Percentiles rank a stretch among this genome's conserved stretches.
Conservation (phyloP, 2,797 vertebrate species). For the Macropodus opercularis region DNA sequence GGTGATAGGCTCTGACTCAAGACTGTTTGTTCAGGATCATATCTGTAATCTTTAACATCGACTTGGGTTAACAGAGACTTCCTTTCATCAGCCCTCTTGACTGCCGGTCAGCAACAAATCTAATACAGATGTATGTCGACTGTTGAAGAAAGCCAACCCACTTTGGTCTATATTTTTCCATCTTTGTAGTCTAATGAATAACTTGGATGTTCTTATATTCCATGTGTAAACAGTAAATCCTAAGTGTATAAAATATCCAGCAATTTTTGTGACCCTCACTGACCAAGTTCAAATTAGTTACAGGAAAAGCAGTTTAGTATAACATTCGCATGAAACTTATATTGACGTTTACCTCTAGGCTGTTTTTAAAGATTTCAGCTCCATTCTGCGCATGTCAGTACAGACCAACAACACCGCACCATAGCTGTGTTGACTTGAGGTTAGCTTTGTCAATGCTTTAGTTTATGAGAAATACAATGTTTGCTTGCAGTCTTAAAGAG, state of each 20-base stretch:
- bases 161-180: constrained; percentile 2
- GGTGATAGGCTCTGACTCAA: constrained; percentile 28
- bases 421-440: neutral
- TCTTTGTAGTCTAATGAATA: constrained; percentile 10
- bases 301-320: neutral
- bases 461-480: constrained; percentile 3
- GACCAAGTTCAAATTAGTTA: constrained; percentile 10
- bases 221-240: neutral
- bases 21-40: constrained; percentile 35
- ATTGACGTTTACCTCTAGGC: constrained; percentile 2
- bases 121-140: constrained; percentile 60
- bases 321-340: constrained; percentile 6
- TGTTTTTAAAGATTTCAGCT: constrained; percentile 1
- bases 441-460: neutral
- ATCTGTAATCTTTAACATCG: constrained; percentile 56
- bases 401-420: constrained; percentile 4
- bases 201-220: constrained; percentile 2
- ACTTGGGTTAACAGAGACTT: constrained; percentile 59
- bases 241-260: neutral
- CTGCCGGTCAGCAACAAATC: constrained; percentile 63
- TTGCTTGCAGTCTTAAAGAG: neutral
- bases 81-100: constrained; percentile 55
- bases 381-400: neutral
- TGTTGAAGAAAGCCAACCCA: constrained; percentile 7
- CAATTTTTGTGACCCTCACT: constrained; percentile 5